phyloP scores from a whole-genome alignment of 2,113 vertebrate genomes.

The Paedocypris sp. region DNA sequence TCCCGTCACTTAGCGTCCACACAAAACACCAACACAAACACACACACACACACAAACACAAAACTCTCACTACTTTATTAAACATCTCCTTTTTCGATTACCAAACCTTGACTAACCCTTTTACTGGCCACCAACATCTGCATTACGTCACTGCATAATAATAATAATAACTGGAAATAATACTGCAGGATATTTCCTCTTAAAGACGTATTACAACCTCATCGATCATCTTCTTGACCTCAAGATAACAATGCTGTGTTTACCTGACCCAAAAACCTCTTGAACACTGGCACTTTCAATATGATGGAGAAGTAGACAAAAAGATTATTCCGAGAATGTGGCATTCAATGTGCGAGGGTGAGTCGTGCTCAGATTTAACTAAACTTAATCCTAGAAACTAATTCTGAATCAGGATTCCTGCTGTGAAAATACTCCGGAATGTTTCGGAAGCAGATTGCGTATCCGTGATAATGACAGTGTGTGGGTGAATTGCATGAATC shows the following conservation, averaged over 20 bases:
- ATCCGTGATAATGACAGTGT: not conserved
- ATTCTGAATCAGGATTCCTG: constrained; percentile 4
- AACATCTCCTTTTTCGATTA: not conserved
- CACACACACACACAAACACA: not conserved
- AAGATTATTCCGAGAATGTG: not conserved
- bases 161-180: not conserved
- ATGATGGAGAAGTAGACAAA: not conserved
- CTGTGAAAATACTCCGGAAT: not conserved
- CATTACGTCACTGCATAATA: constrained; percentile 7
- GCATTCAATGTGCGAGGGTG: not conserved
- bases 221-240: not conserved
- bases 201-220: not conserved
- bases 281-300: not conserved
- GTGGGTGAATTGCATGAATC: not conserved
- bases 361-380: constrained; percentile 3
- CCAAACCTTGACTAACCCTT: not conserved
- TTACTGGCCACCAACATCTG: constrained; percentile 6
- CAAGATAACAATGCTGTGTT: not conserved
- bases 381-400: not conserved
- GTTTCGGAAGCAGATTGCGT: not conserved
- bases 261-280: not conserved
- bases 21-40: not conserved
- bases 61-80: not conserved
- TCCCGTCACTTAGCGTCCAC: not conserved
- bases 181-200: not conserved